A percentile compares a stretch with the other conserved stretches of the same genome.
phyloP scores from a whole-genome alignment of 2,113 vertebrate genomes.

The Plecturocebus donacophilus region DNA sequence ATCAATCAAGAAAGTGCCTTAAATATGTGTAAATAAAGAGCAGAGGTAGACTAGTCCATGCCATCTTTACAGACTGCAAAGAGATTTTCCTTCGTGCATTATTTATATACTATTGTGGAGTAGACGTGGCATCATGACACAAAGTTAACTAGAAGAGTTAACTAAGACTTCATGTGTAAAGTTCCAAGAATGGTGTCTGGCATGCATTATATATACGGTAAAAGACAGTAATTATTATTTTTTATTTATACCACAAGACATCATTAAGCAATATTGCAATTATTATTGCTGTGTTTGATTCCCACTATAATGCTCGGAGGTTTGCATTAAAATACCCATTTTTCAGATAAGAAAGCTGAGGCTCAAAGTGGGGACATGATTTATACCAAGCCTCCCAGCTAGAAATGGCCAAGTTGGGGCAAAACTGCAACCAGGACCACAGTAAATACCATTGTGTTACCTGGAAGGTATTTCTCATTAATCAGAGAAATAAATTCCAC shows the following conservation, averaged over 20 bases:
- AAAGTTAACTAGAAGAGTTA: constrained; percentile 34
- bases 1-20: not conserved
- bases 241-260: not conserved
- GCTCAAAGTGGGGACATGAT: not conserved
- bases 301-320: not conserved
- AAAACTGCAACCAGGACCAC: not conserved
- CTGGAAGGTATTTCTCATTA: constrained; percentile 6
- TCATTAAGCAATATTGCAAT: not conserved
- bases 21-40: not conserved
- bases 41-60: not conserved
- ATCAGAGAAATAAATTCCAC: not conserved
- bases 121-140: not conserved
- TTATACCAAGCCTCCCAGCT: not conserved
- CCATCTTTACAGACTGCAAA: constrained; percentile 11
- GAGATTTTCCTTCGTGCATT: not conserved
- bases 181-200: not conserved
- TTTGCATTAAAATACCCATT: constrained; percentile 22
- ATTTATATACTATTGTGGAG: not conserved
- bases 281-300: not conserved
- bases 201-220: not conserved
- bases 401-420: not conserved
- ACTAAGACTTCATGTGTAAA: not conserved
- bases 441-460: not conserved
- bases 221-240: not conserved
- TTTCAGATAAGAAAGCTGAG: constrained; percentile 29